Base-by-base conservation (phyloP, 2,888 invertebrate species). In the Galerucella pusilla region DNA sequence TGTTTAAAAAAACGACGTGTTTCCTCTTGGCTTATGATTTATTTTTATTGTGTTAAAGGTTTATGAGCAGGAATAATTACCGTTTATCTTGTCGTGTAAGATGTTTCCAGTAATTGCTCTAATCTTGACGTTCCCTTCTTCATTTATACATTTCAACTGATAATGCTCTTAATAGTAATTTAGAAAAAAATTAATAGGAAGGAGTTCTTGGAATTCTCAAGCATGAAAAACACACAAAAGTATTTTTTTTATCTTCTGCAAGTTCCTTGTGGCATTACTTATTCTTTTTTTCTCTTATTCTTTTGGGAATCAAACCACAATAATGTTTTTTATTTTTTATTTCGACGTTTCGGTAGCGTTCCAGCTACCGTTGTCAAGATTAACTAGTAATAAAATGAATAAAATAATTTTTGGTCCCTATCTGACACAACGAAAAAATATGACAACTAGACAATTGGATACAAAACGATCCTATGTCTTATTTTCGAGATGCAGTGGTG, bases 51-150 rank as follows among this genome's bases (percentile, higher is more conserved):
- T 60, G 28, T 28, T 60, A 28, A 28, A 60, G 60, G 60, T 60
- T 60, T 60, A 60, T 60, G 60, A 60, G 28, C 28, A 60, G 14
- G 28, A 28, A 60, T 60, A 60, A 60, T 60, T 60, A 60, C 60
- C 20, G 60, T 60, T 25, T 25, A 28, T 28, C 28, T 25, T 60
- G 60, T 60, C 28, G 60, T 60, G 60, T 25, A 25, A 60, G 60
- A 60, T 60, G 28, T 60, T 60, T 25, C 28, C 6, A 28, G 60
- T 60, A 60, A 60, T 60, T 60, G 60, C 28, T 60, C 25, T 60
- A 60, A 60, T 60, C 60, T 60, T 28, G 28, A 60, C 60, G 28
- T 60, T 60, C 14, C 25, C 25, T 60, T 52, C 52, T 52, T n/a
- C 52, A 6, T 42, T 6, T 52, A 52, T 52, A 52, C 52, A 52